These are phyloP conservation scores for Teinopalpus imperialis DNA, from an alignment of 2,888 invertebrate genomes.

Conservation along the genomic window DNA sequence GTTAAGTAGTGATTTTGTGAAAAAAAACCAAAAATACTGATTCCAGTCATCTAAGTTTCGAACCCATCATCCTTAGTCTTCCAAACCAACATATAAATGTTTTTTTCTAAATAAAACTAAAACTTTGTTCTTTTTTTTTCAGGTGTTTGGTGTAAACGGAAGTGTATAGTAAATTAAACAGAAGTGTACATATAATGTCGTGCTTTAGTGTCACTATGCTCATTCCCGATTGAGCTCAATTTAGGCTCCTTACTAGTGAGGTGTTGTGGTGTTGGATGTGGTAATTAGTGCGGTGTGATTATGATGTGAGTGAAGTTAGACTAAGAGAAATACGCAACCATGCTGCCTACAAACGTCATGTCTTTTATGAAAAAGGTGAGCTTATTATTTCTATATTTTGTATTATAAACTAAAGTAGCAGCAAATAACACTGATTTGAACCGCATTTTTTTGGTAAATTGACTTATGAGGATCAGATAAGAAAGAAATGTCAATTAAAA, in stretches of 20 bases:
- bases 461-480: too few species aligned
- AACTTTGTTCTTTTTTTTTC: constrained; percentile 32
- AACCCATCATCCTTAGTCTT: too few species aligned
- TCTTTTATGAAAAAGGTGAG: constrained; percentile 96
- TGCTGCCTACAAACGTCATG: constrained; percentile 95
- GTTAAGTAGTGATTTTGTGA: too few species aligned
- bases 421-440: too few species aligned
- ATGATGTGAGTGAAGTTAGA: constrained; percentile 37
- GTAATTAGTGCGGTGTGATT: constrained; percentile 23
- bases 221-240: constrained; percentile 57
- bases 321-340: constrained; percentile 72
- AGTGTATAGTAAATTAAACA: constrained; percentile 18
- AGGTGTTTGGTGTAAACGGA: constrained; percentile 30
- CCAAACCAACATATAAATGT: too few species aligned
- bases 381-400: constrained; percentile 33
- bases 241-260: constrained; percentile 39
- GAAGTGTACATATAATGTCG: constrained; percentile 55
- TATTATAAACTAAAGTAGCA: too few species aligned
- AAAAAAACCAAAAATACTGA: too few species aligned
- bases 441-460: too few species aligned
- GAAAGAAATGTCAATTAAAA: too few species aligned
- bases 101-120: neutral
- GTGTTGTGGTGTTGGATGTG: constrained; percentile 25
- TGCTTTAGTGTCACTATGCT: constrained; percentile 62
- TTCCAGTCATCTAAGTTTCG: too few species aligned